phyloP scores from a whole-genome alignment of 2,797 vertebrate species.

The Craterocephalus amniculus region DNA sequence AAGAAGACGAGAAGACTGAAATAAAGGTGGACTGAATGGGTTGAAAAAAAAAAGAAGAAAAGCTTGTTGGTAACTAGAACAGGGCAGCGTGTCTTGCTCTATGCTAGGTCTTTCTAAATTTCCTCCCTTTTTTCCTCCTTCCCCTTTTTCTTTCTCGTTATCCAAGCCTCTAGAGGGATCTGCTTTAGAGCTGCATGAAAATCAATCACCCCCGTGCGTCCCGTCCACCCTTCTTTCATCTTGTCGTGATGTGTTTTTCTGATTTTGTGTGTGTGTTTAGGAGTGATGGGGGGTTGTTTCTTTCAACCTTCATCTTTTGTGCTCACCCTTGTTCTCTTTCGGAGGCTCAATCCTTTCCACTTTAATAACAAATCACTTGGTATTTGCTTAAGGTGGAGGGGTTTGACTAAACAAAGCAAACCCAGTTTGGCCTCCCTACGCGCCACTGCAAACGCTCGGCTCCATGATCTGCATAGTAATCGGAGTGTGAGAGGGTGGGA shows the following conservation, averaged over 20 bases:
- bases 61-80: constrained; percentile 57
- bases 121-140: constrained; percentile 23
- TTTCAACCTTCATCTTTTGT: constrained; percentile 54
- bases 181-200: constrained; percentile 77
- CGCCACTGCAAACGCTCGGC: constrained; percentile 37
- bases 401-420: constrained; percentile 58
- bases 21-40: constrained; percentile 42
- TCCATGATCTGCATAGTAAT: constrained; percentile 73
- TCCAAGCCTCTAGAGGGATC: constrained; percentile 72
- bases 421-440: constrained; percentile 53
- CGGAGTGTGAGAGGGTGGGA: constrained; percentile 13
- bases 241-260: constrained; percentile 58
- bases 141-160: constrained; percentile 47
- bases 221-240: constrained; percentile 67
- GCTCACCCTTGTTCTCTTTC: constrained; percentile 60
- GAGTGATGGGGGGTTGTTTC: constrained; percentile 3
- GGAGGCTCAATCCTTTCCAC: constrained; percentile 57
- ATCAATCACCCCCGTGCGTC: constrained; percentile 78
- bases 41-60: constrained; percentile 35
- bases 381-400: constrained; percentile 61
- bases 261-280: constrained; percentile 10
- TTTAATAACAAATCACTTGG: constrained; percentile 67
- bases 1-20: constrained; percentile 35
- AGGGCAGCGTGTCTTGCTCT: constrained; percentile 61
- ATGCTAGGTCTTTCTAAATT: constrained; percentile 49